A percentile compares a stretch with the other conserved stretches of the same genome.
Conservation (phyloP, 2,888 invertebrate species). For the Caenorhabditis becei region DNA sequence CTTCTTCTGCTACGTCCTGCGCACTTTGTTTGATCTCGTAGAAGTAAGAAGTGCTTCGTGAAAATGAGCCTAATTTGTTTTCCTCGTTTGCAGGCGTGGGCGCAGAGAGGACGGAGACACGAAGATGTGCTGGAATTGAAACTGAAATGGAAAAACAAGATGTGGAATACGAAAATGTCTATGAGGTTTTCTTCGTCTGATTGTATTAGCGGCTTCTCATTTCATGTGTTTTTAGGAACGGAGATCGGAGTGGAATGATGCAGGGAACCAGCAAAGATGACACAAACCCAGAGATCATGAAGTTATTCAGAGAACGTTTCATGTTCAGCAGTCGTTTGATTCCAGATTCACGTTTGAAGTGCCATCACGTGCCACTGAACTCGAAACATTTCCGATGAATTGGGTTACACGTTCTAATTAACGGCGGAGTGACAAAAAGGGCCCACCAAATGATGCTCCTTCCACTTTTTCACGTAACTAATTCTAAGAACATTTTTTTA, state of each 20-base stretch:
- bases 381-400: no score
- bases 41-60: background rate
- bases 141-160: background rate
- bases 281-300: background rate
- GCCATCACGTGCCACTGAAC: no score
- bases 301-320: background rate
- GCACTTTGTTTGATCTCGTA: background rate
- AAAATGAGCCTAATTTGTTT: background rate
- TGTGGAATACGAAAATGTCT: constrained; percentile 3
- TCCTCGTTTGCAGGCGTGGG: background rate
- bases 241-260: background rate
- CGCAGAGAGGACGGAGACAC: background rate
- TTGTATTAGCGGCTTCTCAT: background rate
- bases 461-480: no score
- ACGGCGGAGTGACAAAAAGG: no score
- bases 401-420: no score
- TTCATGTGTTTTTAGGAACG: background rate
- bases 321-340: background rate
- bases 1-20: background rate
- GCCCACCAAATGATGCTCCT: no score
- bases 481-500: no score
- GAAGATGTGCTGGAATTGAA: background rate
- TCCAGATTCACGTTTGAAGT: background rate
- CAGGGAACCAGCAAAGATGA: background rate
- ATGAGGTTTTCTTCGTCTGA: background rate